A percentile compares a stretch with the other conserved stretches of the same genome.
Evolutionary conservation across 2,888 invertebrate species (phyloP).

Genomic region (Dolomedes plantarius): DNA sequence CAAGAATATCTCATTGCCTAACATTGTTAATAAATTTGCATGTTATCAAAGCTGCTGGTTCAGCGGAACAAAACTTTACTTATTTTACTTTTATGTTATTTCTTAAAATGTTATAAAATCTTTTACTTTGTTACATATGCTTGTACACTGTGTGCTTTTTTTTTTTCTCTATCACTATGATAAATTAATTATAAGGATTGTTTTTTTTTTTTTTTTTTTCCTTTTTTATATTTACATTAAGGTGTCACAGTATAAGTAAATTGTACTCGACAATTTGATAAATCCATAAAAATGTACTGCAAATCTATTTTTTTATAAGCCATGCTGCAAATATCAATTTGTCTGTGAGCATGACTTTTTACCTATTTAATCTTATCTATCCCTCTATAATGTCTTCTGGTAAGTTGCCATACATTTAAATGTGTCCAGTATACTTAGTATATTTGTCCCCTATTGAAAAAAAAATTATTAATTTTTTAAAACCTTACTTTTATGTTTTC

Average conservation of each 20-base stretch:
- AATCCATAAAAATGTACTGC: no score
- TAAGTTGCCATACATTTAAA: no score
- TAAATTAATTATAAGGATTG: background rate
- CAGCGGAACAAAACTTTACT: conserved; percentile 8
- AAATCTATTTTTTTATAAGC: no score
- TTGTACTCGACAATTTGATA: no score
- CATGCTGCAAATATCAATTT: no score
- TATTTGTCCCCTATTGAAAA: no score
- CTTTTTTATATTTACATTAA: background rate
- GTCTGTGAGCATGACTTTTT: no score
- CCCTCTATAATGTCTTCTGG: no score
- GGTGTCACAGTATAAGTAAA: background rate
- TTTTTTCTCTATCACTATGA: background rate
- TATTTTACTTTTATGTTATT: conserved; percentile 12
- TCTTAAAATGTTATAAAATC: background rate
- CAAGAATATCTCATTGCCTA: background rate
- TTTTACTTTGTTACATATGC: conserved; percentile 9
- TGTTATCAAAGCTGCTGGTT: conserved; percentile 1
- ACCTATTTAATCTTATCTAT: no score
- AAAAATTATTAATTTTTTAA: no score
- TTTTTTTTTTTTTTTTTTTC: background rate
- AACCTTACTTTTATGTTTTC: no score
- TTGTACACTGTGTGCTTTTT: background rate
- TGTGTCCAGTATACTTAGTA: no score
- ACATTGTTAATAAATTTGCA: background rate